phyloP scores from a whole-genome alignment of 2,797 vertebrate species.

The Labeo calbasu region DNA sequence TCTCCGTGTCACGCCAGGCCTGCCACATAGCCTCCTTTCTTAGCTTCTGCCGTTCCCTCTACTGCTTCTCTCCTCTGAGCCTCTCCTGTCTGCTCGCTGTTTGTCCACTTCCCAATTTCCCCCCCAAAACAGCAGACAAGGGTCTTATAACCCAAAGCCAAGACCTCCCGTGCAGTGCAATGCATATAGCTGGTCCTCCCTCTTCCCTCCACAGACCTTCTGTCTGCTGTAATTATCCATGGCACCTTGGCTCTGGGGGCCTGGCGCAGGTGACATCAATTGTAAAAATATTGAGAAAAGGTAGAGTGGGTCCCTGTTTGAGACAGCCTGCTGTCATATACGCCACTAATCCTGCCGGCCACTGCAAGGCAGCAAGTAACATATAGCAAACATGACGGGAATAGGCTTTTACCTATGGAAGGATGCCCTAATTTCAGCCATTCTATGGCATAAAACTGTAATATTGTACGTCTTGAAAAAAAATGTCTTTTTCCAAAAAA shows the following conservation, averaged over 20 bases:
- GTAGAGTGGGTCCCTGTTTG: conserved; percentile 65
- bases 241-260: conserved; percentile 77
- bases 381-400: conserved; percentile 51
- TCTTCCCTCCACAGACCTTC: conserved; percentile 70
- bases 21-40: conserved; percentile 56
- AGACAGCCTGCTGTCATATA: conserved; percentile 67
- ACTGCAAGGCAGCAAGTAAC: conserved; percentile 58
- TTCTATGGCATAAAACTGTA: neutral
- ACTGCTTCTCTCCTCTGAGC: conserved; percentile 52
- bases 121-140: conserved; percentile 54
- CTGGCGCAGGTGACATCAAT: conserved; percentile 76
- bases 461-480: no score
- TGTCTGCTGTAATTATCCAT: conserved; percentile 78
- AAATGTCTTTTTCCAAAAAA: no score
- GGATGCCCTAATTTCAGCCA: conserved; percentile 25
- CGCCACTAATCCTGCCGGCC: conserved; percentile 61
- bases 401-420: conserved; percentile 47
- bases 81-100: conserved; percentile 55
- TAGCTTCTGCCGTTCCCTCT: conserved; percentile 54
- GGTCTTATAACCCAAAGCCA: conserved; percentile 61
- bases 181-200: conserved; percentile 69
- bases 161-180: conserved; percentile 67
- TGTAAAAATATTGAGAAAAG: conserved; percentile 67
- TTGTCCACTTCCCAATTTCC: conserved; percentile 48
- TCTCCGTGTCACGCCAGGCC: conserved; percentile 68